Evolutionary conservation across 23 tunicate genomes (phyloP), one percentile per base, ranked within the genome.

Genomic region (Ciona savignyi): DNA sequence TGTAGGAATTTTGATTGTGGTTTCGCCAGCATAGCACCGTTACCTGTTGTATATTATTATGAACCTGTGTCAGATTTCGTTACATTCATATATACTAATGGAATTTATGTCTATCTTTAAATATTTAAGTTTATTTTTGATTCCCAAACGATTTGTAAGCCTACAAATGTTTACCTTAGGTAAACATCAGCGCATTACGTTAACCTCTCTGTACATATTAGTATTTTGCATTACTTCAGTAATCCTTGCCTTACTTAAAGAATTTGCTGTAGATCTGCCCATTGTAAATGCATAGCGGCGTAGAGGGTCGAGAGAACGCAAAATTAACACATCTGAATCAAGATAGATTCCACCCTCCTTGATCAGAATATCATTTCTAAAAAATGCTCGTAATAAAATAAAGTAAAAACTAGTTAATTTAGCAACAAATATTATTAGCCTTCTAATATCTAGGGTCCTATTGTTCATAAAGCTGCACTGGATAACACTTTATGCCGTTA

Each of bases 301-400:
- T 33, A 69, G 49, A 9, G 68, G 68, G 26, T 74, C 69, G 15
- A 74, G 33, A n/a, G 78, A 74, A 20, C 48, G 35, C 23, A 74
- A 27, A 25, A 74, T 26, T 30, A 74, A 56, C 4, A 74, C 78
- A 60, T 74, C 78, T 6, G 78, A 74, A 23, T 74, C 78, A 11
- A 74, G 33, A 1, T 74, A 74, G 6, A 74, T 74, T 4, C 78
- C 78, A 6, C 78, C 78, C 4, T 74, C 32, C 26, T 74, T 27
- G 9, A 74, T 30, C 68, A 74, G 23, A 72, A 72, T 35, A 20
- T 34, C 28, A 34, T 30, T 72, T 42, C 76, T 72, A 2, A 11
- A 49, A 49, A 49, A 49, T n/a, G n/a, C n/a, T n/a, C n/a, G n/a
- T n/a, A n/a, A n/a, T n/a, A n/a, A n/a, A n/a, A n/a, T n/a, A n/a